A percentile compares a stretch with the other conserved stretches of the same genome.
phyloP scores from a whole-genome alignment of 2,113 vertebrate species.

The Amia ocellicauda region DNA sequence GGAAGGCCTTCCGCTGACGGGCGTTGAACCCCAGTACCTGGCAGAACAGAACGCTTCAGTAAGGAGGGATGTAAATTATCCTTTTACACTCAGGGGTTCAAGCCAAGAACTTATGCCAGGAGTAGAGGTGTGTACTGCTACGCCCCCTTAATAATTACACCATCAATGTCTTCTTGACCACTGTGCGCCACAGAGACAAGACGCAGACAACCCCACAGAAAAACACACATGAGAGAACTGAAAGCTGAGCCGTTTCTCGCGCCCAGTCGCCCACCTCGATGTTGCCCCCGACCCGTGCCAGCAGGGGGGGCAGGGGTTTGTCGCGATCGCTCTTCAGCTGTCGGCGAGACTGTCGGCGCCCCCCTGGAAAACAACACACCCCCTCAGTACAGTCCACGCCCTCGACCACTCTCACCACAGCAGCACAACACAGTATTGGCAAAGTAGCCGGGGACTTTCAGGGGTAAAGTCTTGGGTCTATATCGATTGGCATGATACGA shows the following conservation, averaged over 20 bases:
- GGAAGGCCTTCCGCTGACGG: constrained; percentile 92
- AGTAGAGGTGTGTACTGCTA: too few species aligned
- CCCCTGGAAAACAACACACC: constrained; percentile 61
- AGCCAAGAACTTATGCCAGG: too few species aligned
- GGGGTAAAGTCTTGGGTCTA: too few species aligned
- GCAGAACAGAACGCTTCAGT: not conserved
- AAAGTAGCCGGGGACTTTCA: too few species aligned
- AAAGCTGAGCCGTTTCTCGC: not conserved
- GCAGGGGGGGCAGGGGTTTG: constrained; percentile 90
- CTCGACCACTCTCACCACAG: not conserved
- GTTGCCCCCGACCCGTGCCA: constrained; percentile 91
- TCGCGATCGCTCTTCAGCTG: constrained; percentile 91
- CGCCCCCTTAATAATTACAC: too few species aligned
- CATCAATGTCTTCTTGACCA: too few species aligned
- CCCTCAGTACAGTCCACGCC: constrained; percentile 1
- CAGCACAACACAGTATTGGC: too few species aligned
- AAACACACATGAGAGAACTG: not conserved
- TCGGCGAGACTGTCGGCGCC: constrained; percentile 88
- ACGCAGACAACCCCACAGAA: not conserved
- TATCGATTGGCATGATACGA: too few species aligned
- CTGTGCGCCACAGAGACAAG: not conserved
- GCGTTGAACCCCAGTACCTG: constrained; percentile 96
- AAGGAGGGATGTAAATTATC: too few species aligned
- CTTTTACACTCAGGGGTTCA: too few species aligned
- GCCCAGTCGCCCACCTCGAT: constrained; percentile 76